Percentiles rank a stretch among this genome's conserved stretches.
phyloP scores from a whole-genome alignment of 2,113 vertebrate genomes.

The Ciconia maguari region DNA sequence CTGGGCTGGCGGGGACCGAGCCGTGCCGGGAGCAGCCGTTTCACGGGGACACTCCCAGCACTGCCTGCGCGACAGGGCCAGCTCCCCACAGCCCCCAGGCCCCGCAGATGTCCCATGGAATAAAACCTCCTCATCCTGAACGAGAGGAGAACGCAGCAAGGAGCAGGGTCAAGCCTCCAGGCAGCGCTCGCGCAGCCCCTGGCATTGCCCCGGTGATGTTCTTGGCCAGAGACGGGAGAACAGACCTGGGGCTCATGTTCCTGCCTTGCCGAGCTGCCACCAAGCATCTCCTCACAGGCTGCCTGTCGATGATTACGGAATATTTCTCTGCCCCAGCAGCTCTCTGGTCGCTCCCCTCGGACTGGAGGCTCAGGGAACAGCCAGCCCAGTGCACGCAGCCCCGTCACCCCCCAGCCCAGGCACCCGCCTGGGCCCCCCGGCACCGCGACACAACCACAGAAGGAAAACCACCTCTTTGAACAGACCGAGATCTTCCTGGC shows the following conservation, averaged over 20 bases:
- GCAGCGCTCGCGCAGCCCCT: not conserved
- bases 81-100: not conserved
- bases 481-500: not conserved
- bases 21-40: not conserved
- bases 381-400: not conserved
- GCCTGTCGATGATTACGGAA: not conserved
- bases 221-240: not conserved
- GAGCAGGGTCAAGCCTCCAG: no score
- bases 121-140: not conserved
- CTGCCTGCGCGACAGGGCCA: not conserved
- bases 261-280: not conserved
- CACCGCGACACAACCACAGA: not conserved
- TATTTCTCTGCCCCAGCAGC: not conserved
- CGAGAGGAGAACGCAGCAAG: rapidly evolving
- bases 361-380: not conserved
- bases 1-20: not conserved
- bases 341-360: no score
- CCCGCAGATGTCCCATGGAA: not conserved
- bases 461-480: not conserved
- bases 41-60: not conserved
- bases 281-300: not conserved
- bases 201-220: not conserved
- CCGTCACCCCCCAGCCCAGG: not conserved
- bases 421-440: rapidly evolving
- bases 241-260: not conserved